phyloP scores from a whole-genome alignment of 1,140 invertebrate species.

The Proctacanthus coquilletti region DNA sequence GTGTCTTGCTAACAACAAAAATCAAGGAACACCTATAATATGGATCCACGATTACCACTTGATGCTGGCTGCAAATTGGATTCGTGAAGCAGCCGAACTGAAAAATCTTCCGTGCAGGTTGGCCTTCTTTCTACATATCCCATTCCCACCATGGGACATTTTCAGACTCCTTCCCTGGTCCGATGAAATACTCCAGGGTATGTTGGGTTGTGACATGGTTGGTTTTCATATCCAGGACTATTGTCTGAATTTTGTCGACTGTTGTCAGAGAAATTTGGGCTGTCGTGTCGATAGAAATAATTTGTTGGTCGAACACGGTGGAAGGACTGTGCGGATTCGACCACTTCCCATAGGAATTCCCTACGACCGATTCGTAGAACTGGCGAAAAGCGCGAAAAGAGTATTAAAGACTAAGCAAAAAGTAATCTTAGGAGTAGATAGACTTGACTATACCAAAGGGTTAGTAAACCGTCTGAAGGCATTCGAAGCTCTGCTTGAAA shows the following conservation, averaged over 20 bases:
- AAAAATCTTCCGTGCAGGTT: conserved; percentile 61
- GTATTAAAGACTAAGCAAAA: conserved; percentile 59
- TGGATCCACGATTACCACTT: conserved; percentile 90
- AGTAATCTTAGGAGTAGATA: conserved; percentile 65
- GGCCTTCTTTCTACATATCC: conserved; percentile 84
- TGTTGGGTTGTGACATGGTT: conserved; percentile 78
- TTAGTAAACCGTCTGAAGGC: conserved; percentile 68
- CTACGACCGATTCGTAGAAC: conserved; percentile 67
- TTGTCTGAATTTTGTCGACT: conserved; percentile 82
- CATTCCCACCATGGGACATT: conserved; percentile 85
- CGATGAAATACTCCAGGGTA: conserved; percentile 80
- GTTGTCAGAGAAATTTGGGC: conserved; percentile 71
- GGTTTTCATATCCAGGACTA: conserved; percentile 87
- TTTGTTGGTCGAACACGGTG: conserved; percentile 72
- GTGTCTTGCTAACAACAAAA: conserved; percentile 40
- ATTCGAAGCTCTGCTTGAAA: conserved; percentile 69
- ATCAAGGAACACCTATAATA: conserved; percentile 50
- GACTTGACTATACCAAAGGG: conserved; percentile 84
- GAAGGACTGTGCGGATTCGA: conserved; percentile 63
- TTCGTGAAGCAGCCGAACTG: conserved; percentile 66
- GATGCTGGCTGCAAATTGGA: conserved; percentile 78
- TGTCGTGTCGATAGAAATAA: conserved; percentile 78
- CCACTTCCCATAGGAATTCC: conserved; percentile 78
- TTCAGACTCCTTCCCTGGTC: conserved; percentile 80
- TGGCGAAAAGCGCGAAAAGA: conserved; percentile 62